phyloP scores from a whole-genome alignment of 1,140 invertebrate species.

The Pachyrhynchus sulphureomaculatus region DNA sequence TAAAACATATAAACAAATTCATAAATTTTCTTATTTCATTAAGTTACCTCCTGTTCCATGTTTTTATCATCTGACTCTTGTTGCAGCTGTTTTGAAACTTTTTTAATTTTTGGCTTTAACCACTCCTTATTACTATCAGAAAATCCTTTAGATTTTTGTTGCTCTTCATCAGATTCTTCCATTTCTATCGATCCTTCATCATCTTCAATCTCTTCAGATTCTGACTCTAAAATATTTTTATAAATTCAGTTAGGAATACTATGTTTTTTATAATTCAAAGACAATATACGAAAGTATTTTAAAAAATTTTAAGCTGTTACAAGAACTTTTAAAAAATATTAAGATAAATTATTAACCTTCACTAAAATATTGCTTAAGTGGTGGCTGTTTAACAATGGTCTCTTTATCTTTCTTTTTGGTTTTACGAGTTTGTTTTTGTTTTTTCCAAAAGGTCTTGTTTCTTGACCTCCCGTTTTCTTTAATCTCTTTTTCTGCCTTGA shows the following conservation, averaged over 20 bases:
- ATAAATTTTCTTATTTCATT: too few relatives aligned
- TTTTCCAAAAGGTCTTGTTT: conserved; percentile 56
- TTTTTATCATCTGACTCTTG: conserved; percentile 10
- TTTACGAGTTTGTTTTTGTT: conserved; percentile 46
- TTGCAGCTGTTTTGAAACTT: not conserved
- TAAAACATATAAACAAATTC: too few relatives aligned
- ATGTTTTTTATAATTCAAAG: too few relatives aligned
- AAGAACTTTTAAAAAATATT: too few relatives aligned
- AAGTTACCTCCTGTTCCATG: conserved; percentile 1
- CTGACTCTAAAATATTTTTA: conserved; percentile 6
- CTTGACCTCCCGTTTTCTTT: conserved; percentile 63
- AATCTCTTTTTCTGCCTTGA: conserved; percentile 69
- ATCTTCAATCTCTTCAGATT: conserved; percentile 20
- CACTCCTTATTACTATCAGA: conserved; percentile 70
- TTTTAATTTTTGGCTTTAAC: conserved; percentile 60
- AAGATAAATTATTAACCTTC: conserved; percentile 4
- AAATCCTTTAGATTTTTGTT: conserved; percentile 52
- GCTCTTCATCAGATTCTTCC: conserved; percentile 20
- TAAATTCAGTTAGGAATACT: too few relatives aligned
- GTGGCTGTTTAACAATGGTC: conserved; percentile 33
- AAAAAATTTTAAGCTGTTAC: too few relatives aligned
- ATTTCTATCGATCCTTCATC: conserved; percentile 27
- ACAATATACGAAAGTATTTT: too few relatives aligned
- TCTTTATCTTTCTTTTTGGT: conserved; percentile 34
- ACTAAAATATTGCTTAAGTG: not conserved